These are phyloP conservation scores for Meghimatium bilineatum DNA, from an alignment of 2,888 invertebrate genomes.

Conservation along the genomic window DNA sequence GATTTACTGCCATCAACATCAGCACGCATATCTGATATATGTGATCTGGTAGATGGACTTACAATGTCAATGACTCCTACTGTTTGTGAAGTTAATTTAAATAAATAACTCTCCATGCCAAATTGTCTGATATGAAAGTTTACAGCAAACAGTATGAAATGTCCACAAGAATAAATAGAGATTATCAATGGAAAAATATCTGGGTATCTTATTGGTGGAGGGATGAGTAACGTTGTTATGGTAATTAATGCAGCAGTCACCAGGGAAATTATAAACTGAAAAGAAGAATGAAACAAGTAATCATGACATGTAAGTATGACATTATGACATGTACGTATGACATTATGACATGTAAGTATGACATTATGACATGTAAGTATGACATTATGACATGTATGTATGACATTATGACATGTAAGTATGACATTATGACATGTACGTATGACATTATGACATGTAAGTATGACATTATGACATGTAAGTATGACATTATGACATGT, in stretches of 20 bases:
- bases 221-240: slow-evolving; percentile 80
- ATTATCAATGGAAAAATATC: slow-evolving; percentile 89
- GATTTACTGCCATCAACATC: not conserved
- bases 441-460: too few relatives aligned
- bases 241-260: slow-evolving; percentile 82
- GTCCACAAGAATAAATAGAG: slow-evolving; percentile 88
- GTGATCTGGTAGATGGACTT: not conserved
- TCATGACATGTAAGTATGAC: too few relatives aligned
- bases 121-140: slow-evolving; percentile 73
- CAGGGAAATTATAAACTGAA: slow-evolving; percentile 80
- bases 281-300: slow-evolving; percentile 57
- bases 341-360: too few relatives aligned
- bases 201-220: slow-evolving; percentile 86
- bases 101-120: not conserved
- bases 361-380: too few relatives aligned
- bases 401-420: too few relatives aligned
- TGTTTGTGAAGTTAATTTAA: not conserved
- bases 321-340: too few relatives aligned
- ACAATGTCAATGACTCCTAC: not conserved
- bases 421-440: too few relatives aligned
- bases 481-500: too few relatives aligned
- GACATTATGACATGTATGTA: too few relatives aligned
- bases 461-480: too few relatives aligned
- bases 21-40: not conserved
- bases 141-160: slow-evolving; percentile 82